Base-by-base conservation (phyloP, 2,888 invertebrate genomes). In the Tenthredo livida region DNA sequence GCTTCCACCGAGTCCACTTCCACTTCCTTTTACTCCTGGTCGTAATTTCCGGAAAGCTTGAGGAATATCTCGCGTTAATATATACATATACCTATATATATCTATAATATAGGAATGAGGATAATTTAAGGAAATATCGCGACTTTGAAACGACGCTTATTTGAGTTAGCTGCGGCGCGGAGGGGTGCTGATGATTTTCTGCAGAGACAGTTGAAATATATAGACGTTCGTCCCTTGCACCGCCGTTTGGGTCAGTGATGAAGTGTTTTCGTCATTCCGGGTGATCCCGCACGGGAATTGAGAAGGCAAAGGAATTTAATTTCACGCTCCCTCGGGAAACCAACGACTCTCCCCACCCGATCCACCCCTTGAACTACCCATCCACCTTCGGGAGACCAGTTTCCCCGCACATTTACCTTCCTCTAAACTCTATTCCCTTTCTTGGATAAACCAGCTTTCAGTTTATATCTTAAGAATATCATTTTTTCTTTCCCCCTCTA, bases 261-360 rank as follows among this genome's bases (percentile, higher is more conserved):
- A 87, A 86, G 87, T 87, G 86, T 88, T 88, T 88, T 88, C 88
- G 88, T 88, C 87, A 88, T 88, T 88, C 87, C 86, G 15, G 85
- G 61, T 85, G 85, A 85, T 85, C 85, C 85, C 85, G 72, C 72
- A 82, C 21, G 75, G 84, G 85, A 84, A 78, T 72, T 70, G 84
- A 85, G 85, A 86, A 86, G 86, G 87, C 85, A 85, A 86, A 89
- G 89, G 90, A 91, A 91, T 91, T 91, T 91, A 90, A 91, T 91
- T 91, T 90, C 89, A 89, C 90, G 90, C 89, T 90, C 89, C 88
- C 88, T 84, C 87, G 88, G 88, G 87, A 89, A 89, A 88, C 87
- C 88, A 89, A 89, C 89, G 87, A 87, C 88, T 89, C 86, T 82
- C 65, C 82, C 85, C 88, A 86, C 86, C 87, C 85, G 84, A 84